phyloP scores from a whole-genome alignment of 2,888 invertebrate genomes.

The Cerceris rybyensis region DNA sequence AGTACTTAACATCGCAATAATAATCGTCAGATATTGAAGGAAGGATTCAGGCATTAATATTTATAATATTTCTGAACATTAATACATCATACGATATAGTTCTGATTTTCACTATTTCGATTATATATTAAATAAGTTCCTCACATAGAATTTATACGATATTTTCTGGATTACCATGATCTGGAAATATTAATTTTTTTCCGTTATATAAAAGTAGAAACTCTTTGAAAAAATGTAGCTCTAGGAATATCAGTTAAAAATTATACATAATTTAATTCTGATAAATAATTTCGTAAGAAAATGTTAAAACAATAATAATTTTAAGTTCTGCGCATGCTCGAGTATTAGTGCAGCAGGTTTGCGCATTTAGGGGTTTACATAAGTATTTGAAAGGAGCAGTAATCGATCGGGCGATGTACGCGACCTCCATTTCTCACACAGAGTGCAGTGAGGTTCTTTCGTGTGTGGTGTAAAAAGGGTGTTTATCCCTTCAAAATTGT shows the following conservation, averaged over 20 bases:
- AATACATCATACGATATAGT: too few relatives aligned
- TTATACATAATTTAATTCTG: constrained; percentile 1
- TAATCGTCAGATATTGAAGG: too few relatives aligned
- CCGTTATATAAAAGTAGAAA: not conserved
- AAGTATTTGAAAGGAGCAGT: constrained; percentile 62
- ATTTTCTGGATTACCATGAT: too few relatives aligned
- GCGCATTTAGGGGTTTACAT: constrained; percentile 68
- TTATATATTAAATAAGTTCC: too few relatives aligned
- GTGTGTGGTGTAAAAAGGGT: constrained; percentile 35
- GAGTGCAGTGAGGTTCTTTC: constrained; percentile 29
- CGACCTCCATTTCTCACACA: constrained; percentile 46
- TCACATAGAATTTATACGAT: too few relatives aligned
- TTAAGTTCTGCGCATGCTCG: constrained; percentile 50
- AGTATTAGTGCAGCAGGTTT: constrained; percentile 12
- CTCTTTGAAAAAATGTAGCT: not conserved
- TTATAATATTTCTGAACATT: too few relatives aligned
- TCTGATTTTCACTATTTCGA: too few relatives aligned
- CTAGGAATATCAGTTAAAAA: not conserved
- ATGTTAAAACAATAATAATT: constrained; percentile 24
- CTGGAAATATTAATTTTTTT: not conserved
- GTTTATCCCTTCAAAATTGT: constrained; percentile 37
- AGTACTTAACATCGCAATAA: not conserved
- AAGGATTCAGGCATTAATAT: too few relatives aligned
- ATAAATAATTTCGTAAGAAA: not conserved
- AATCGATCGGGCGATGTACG: constrained; percentile 66